These are phyloP conservation scores for Eupeodes luniger DNA, from an alignment of 2,888 invertebrate genomes.

Conservation along the genomic window DNA sequence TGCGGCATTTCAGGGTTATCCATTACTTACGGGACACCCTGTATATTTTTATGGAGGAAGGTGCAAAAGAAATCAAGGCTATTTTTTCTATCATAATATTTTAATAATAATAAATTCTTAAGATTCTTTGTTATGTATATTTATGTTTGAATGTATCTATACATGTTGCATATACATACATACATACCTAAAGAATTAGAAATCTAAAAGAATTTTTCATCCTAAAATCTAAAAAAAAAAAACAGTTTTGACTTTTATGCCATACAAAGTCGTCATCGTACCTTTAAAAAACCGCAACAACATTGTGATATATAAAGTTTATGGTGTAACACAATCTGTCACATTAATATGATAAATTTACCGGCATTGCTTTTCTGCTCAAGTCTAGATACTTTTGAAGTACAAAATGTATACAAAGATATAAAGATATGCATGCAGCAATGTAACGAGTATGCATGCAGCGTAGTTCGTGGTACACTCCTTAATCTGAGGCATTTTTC, in stretches of 20 bases:
- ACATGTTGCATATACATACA: no score
- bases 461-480: conserved; percentile 12
- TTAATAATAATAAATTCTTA: not conserved
- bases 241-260: conserved; percentile 26
- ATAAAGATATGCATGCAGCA: not conserved
- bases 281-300: conserved; percentile 34
- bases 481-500: conserved; percentile 8
- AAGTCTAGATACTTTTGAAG: not conserved
- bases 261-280: no score
- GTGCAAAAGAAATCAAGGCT: not conserved
- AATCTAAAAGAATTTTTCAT: not conserved
- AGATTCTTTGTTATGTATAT: not conserved
- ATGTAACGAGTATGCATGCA: not conserved
- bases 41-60: not conserved
- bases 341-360: conserved; percentile 65
- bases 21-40: no score
- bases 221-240: not conserved
- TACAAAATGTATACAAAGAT: not conserved
- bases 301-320: not conserved
- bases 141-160: no score
- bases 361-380: conserved; percentile 41
- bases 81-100: not conserved
- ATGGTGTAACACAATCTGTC: conserved; percentile 51
- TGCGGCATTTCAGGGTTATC: no score
- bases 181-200: not conserved